Evolutionary conservation across 1,140 invertebrate species (phyloP).

Genomic region (Polyergus mexicanus): DNA sequence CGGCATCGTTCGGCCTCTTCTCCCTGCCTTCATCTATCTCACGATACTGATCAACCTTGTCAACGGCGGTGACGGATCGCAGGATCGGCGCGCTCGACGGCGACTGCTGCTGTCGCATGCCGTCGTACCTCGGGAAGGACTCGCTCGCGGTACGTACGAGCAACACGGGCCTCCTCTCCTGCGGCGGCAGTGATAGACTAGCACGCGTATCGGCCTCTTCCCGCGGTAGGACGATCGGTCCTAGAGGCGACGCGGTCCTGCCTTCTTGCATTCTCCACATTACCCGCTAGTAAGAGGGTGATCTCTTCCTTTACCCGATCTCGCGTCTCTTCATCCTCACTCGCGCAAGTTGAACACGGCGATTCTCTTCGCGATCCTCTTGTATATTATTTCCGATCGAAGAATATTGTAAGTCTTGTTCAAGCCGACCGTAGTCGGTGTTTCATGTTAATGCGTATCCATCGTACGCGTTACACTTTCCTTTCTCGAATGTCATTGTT

Average conservation of each 20-base stretch:
- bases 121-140: constrained; percentile 80
- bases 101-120: constrained; percentile 70
- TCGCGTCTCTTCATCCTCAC: constrained; percentile 52
- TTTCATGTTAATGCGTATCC: constrained; percentile 11
- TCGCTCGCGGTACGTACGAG: constrained; percentile 81
- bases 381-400: not conserved
- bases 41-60: constrained; percentile 70
- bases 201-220: constrained; percentile 79
- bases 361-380: not conserved
- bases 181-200: constrained; percentile 68
- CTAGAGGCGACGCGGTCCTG: constrained; percentile 82
- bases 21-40: constrained; percentile 69
- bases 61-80: constrained; percentile 63
- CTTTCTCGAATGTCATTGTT: constrained; percentile 41
- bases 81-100: constrained; percentile 67
- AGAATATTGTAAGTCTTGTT: not conserved
- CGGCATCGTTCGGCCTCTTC: constrained; percentile 73
- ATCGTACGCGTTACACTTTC: constrained; percentile 13
- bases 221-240: constrained; percentile 77
- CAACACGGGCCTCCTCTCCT: constrained; percentile 79
- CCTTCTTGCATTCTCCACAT: constrained; percentile 84
- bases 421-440: not conserved
- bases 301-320: constrained; percentile 68
- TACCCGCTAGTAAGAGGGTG: constrained; percentile 54
- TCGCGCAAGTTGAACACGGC: not conserved